phyloP scores from a whole-genome alignment of 1,140 invertebrate genomes.

The Lucilia cuprina region DNA sequence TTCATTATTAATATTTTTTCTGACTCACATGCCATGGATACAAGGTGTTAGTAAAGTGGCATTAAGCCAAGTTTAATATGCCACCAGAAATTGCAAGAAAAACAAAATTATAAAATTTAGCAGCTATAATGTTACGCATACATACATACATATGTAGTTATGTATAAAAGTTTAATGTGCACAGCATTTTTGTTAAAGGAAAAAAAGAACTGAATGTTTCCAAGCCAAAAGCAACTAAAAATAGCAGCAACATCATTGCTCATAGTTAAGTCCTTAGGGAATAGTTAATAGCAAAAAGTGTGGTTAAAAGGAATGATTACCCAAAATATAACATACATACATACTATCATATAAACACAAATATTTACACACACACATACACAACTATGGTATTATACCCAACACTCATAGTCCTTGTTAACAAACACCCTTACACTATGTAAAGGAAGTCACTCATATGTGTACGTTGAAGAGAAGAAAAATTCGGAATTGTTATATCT shows the following conservation, averaged over 20 bases:
- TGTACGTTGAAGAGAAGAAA: not conserved
- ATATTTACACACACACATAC: not conserved
- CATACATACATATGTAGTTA: no score
- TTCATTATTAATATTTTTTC: no score
- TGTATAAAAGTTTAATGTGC: not conserved
- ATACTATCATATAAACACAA: not conserved
- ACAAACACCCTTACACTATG: not conserved
- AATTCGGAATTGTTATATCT: not conserved
- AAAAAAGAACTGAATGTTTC: not conserved
- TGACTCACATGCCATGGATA: no score
- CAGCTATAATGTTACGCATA: not conserved
- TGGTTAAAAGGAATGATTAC: slow-evolving; percentile 26
- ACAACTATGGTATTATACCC: no score
- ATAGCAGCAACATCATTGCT: not conserved
- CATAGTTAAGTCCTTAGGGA: slow-evolving; percentile 13
- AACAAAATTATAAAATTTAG: not conserved
- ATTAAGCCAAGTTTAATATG: slow-evolving; percentile 23
- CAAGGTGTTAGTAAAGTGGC: slow-evolving; percentile 5
- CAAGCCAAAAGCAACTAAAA: not conserved
- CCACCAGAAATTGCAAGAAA: not conserved
- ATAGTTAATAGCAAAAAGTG: not conserved
- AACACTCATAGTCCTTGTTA: not conserved
- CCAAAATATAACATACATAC: not conserved
- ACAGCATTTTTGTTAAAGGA: not conserved
- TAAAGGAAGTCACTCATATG: no score